Percentiles rank a stretch among this genome's conserved stretches.
These are phyloP conservation scores for Theocolax elegans DNA, from an alignment of 1,140 invertebrate species.

Conservation along the genomic window DNA sequence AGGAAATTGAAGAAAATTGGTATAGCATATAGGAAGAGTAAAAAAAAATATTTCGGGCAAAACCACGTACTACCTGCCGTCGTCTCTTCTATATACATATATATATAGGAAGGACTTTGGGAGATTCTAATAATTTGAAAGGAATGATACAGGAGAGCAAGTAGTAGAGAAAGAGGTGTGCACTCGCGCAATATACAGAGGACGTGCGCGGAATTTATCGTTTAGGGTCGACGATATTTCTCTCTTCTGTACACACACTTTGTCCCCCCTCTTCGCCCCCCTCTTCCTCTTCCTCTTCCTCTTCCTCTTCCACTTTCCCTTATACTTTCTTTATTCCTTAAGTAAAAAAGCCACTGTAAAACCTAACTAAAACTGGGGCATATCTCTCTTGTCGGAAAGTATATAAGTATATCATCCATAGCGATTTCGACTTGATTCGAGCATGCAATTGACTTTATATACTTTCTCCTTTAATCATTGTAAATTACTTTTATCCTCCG, in stretches of 20 bases:
- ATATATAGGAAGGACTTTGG: constrained; percentile 34
- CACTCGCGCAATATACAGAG: constrained; percentile 29
- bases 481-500: no score
- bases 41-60: constrained; percentile 34
- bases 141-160: constrained; percentile 35
- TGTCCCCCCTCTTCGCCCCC: constrained; percentile 4
- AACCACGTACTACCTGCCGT: constrained; percentile 44
- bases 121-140: constrained; percentile 42
- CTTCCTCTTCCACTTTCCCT: neutral
- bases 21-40: constrained; percentile 23
- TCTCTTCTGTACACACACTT: constrained; percentile 39
- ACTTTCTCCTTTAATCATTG: no score
- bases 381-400: neutral
- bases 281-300: neutral
- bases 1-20: constrained; percentile 31
- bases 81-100: neutral
- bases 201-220: constrained; percentile 39
- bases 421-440: constrained; percentile 18
- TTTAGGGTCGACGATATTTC: constrained; percentile 34
- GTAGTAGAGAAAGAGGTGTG: neutral
- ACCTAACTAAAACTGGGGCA: constrained; percentile 18
- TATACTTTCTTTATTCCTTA: constrained; percentile 17
- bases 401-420: neutral
- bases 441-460: no score
- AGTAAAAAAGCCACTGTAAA: constrained; percentile 21